Evolutionary conservation across 2,113 vertebrate species (phyloP).

Genomic region (Odocoileus virginianus): DNA sequence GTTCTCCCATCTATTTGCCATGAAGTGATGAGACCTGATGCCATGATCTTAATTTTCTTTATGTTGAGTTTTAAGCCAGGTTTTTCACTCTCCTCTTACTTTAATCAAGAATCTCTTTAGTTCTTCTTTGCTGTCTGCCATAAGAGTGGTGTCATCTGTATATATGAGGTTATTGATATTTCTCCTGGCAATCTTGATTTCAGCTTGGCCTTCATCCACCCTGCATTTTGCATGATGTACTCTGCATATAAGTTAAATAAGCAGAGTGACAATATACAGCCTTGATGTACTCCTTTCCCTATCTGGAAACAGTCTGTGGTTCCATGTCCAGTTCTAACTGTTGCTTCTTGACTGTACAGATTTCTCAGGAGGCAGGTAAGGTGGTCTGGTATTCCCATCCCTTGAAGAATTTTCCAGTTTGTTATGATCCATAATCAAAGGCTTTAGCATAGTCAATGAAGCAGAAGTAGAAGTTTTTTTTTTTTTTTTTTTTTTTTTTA

Average conservation of each 20-base stretch:
- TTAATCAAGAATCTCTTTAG: neutral
- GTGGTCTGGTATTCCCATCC: neutral
- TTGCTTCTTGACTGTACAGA: neutral
- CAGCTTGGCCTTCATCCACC: neutral
- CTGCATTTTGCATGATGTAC: neutral
- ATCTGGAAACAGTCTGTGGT: neutral
- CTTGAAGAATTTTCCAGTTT: neutral
- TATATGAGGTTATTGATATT: neutral
- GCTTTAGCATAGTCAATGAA: neutral
- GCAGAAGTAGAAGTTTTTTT: neutral
- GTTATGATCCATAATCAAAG: neutral
- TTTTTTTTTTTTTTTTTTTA: neutral
- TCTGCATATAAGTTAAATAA: neutral
- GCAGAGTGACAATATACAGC: neutral
- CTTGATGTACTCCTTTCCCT: accelerated
- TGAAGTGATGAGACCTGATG: neutral
- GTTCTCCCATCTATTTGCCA: neutral
- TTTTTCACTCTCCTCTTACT: neutral
- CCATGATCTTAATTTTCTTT: neutral
- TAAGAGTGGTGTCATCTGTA: neutral
- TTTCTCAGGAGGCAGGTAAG: neutral
- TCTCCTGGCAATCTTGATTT: neutral
- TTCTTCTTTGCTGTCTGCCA: neutral
- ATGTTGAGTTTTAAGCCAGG: neutral
- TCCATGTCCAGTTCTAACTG: neutral